Evolutionary conservation across 2,888 invertebrate species (phyloP).

Genomic region (Dysmachus trigonus): DNA sequence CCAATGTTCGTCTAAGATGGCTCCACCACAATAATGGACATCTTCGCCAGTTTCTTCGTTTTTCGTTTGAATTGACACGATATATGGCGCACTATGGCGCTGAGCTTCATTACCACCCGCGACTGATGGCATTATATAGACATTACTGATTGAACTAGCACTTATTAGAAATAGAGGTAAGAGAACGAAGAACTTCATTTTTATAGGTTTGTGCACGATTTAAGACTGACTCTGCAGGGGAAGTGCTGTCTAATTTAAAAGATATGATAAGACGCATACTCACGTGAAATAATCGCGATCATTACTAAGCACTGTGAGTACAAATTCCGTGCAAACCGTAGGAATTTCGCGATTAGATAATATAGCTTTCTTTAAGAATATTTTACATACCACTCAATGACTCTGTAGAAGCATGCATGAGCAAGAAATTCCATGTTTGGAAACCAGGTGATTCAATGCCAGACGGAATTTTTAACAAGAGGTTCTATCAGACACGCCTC

Average conservation of each 20-base stretch:
- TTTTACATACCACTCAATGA: background rate
- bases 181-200: background rate
- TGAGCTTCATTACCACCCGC: constrained; percentile 54
- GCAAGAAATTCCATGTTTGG: background rate
- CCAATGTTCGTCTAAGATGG: constrained; percentile 62
- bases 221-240: background rate
- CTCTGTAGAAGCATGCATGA: background rate
- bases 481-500: background rate
- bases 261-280: background rate
- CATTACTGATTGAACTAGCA: background rate
- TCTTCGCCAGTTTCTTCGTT: constrained; percentile 52
- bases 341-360: background rate
- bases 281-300: background rate
- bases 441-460: background rate
- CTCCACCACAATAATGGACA: constrained; percentile 62
- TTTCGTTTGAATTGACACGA: constrained; percentile 58
- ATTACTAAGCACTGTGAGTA: background rate
- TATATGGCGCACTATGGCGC: constrained; percentile 60
- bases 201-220: background rate
- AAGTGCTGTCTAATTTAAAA: background rate
- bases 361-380: background rate
- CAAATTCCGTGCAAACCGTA: background rate
- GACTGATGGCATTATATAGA: background rate
- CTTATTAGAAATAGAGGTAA: background rate
- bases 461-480: background rate